These are phyloP conservation scores for Lagodon rhomboides DNA, from an alignment of 2,797 vertebrate genomes.

Conservation along the genomic window DNA sequence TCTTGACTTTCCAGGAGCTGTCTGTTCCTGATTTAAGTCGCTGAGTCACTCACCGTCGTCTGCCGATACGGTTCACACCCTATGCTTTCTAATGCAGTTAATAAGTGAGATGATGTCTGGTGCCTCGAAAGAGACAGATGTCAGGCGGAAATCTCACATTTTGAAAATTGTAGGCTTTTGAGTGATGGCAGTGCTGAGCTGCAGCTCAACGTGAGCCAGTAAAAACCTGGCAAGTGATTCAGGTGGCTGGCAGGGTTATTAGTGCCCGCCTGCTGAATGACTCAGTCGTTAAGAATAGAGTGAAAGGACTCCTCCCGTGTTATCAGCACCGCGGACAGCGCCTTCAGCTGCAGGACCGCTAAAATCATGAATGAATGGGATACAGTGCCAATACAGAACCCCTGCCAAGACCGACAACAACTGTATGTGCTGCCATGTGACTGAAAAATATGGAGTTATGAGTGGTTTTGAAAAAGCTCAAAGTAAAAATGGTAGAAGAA, in stretches of 20 bases:
- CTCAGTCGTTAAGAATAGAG: not conserved
- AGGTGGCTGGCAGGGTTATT: too few relatives aligned
- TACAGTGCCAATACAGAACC: not conserved
- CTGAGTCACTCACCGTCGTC: not conserved
- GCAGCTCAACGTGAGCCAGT: too few relatives aligned
- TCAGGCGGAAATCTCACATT: not conserved
- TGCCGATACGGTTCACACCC: not conserved
- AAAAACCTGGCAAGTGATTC: too few relatives aligned
- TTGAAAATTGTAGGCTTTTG: not conserved
- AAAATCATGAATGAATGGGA: not conserved
- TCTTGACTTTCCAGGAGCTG: not conserved
- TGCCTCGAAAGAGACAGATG: too few relatives aligned
- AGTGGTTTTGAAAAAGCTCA: not conserved
- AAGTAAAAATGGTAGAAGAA: not conserved
- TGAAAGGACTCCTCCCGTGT: too few relatives aligned
- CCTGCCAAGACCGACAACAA: not conserved
- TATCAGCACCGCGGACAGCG: constrained; percentile 28
- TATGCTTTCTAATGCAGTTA: not conserved
- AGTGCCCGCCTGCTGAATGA: too few relatives aligned
- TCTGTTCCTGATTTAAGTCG: not conserved
- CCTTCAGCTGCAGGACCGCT: not conserved
- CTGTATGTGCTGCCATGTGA: not conserved
- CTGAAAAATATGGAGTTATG: not conserved
- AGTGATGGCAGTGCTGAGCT: too few relatives aligned
- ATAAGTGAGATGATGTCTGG: not conserved